phyloP scores from a whole-genome alignment of 2,113 vertebrate genomes.

The Cheilinus undulatus region DNA sequence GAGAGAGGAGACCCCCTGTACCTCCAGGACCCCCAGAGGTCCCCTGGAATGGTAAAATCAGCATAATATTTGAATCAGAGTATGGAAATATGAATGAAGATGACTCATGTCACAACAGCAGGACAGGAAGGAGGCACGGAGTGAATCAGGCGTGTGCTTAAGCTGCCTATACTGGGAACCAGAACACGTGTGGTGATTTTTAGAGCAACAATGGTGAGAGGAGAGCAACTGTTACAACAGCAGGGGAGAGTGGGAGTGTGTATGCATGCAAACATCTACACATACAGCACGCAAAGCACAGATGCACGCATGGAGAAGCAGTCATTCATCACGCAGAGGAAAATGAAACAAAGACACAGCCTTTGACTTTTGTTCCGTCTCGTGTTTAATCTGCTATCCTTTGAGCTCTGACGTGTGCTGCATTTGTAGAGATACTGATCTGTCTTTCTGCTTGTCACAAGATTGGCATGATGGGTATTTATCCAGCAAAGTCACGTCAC shows the following conservation, averaged over 20 bases:
- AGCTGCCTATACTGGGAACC: constrained; percentile 56
- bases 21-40: constrained; percentile 59
- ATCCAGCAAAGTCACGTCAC: constrained; percentile 36
- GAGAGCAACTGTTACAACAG: constrained; percentile 64
- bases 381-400: neutral
- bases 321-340: constrained; percentile 61
- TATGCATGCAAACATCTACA: constrained; percentile 46
- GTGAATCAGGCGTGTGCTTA: neutral
- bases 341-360: constrained; percentile 45
- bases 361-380: constrained; percentile 28
- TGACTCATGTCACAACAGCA: constrained; percentile 23
- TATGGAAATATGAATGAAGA: constrained; percentile 69
- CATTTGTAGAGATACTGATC: constrained; percentile 23
- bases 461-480: constrained; percentile 13
- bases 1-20: constrained; percentile 70
- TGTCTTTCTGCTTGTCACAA: neutral
- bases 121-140: constrained; percentile 26
- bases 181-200: constrained; percentile 63
- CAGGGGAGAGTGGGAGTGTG: constrained; percentile 37
- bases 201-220: constrained; percentile 47
- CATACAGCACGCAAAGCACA: constrained; percentile 43
- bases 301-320: constrained; percentile 40
- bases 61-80: constrained; percentile 47
- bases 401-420: constrained; percentile 11
- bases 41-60: constrained; percentile 34